phyloP scores from a whole-genome alignment of 2,888 invertebrate genomes.

The Atherix ibis region DNA sequence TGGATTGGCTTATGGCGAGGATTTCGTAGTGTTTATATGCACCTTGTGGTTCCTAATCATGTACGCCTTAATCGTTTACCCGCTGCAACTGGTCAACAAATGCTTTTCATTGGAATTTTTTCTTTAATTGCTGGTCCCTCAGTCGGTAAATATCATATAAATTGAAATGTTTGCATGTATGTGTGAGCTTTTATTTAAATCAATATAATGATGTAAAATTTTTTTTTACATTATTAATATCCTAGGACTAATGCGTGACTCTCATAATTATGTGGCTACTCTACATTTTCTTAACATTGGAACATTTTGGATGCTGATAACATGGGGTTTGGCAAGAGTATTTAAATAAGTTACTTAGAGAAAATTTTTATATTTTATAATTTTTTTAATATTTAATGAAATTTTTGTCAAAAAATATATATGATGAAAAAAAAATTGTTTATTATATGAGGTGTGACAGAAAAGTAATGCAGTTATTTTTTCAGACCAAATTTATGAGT shows the following conservation, averaged over 20 bases:
- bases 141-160: slow-evolving; percentile 37
- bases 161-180: too few relatives aligned
- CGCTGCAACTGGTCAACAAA: slow-evolving; percentile 52
- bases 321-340: slow-evolving; percentile 51
- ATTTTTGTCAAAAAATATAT: too few relatives aligned
- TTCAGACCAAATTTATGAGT: too few relatives aligned
- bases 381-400: too few relatives aligned
- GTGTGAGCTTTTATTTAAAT: too few relatives aligned
- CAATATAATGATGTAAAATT: neutral
- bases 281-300: slow-evolving; percentile 49
- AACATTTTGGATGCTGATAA: slow-evolving; percentile 44
- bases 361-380: too few relatives aligned
- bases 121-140: slow-evolving; percentile 46
- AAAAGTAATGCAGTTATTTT: too few relatives aligned
- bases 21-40: slow-evolving; percentile 56
- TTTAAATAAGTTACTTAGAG: too few relatives aligned
- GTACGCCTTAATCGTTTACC: slow-evolving; percentile 53
- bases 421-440: too few relatives aligned
- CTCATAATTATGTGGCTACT: slow-evolving; percentile 41
- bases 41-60: slow-evolving; percentile 53
- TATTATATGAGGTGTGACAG: too few relatives aligned
- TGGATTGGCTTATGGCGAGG: slow-evolving; percentile 57
- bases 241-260: slow-evolving; percentile 49
- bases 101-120: slow-evolving; percentile 48
- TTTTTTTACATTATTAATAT: neutral